A percentile compares a stretch with the other conserved stretches of the same genome.
Evolutionary conservation across 2,113 vertebrate genomes (phyloP).

Genomic region (Myocastor coypus): DNA sequence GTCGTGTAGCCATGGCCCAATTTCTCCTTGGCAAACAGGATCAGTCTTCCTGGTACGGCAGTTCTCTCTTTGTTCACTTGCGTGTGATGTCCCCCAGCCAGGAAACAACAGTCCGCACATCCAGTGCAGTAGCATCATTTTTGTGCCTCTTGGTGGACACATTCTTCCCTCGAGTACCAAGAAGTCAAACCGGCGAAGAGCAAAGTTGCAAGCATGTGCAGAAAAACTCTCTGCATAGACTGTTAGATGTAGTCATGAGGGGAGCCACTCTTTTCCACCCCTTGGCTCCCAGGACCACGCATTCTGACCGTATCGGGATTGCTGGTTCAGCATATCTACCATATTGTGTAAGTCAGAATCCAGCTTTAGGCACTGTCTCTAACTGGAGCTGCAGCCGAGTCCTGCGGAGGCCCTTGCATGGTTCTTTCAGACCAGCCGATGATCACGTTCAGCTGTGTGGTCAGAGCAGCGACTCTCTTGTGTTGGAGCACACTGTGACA

Average conservation of each 20-base stretch:
- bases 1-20: background rate
- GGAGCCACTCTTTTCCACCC: background rate
- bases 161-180: background rate
- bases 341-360: background rate
- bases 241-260: background rate
- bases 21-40: background rate
- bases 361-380: background rate
- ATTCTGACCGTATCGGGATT: background rate
- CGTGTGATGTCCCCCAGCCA: background rate
- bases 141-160: background rate
- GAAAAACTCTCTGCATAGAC: background rate
- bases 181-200: background rate
- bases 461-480: background rate
- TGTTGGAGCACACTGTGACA: background rate
- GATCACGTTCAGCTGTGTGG: too few species aligned
- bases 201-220: background rate
- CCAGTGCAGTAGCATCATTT: background rate
- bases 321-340: background rate
- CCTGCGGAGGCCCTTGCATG: background rate
- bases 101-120: background rate
- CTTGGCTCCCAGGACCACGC: background rate
- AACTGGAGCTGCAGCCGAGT: too few species aligned
- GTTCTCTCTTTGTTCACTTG: background rate
- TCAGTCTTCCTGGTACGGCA: fast-evolving
- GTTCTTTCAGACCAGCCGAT: background rate